Evolutionary conservation across 2,888 invertebrate genomes (phyloP).

Genomic region (Pecten maximus): DNA sequence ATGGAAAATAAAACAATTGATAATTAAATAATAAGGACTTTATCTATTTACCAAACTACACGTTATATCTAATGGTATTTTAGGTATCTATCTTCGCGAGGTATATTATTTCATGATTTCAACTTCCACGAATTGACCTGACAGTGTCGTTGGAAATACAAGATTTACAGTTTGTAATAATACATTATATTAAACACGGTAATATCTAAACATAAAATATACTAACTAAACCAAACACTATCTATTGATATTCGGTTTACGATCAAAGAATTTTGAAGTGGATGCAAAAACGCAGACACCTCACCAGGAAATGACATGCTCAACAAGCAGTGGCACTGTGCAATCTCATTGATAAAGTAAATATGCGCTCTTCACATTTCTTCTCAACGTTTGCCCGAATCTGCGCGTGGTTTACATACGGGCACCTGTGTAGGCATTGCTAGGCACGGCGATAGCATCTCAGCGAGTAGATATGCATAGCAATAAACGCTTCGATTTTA

Average conservation of each 20-base stretch:
- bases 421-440: background rate
- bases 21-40: no score
- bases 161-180: no score
- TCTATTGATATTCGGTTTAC: background rate
- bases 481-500: conserved; percentile 17
- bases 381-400: background rate
- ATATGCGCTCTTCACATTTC: conserved; percentile 17
- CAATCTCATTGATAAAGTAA: background rate
- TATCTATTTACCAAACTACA: no score
- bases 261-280: conserved; percentile 13
- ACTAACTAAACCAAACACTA: no score
- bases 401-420: background rate
- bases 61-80: no score
- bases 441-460: background rate
- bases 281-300: background rate
- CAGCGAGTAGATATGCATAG: background rate
- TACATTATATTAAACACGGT: no score
- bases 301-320: background rate
- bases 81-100: no score
- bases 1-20: no score
- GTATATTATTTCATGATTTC: no score
- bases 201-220: no score
- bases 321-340: background rate
- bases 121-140: no score
- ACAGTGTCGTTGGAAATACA: no score